Evolutionary conservation across 2,797 vertebrate species (phyloP).

Genomic region (Pangasius djambal): DNA sequence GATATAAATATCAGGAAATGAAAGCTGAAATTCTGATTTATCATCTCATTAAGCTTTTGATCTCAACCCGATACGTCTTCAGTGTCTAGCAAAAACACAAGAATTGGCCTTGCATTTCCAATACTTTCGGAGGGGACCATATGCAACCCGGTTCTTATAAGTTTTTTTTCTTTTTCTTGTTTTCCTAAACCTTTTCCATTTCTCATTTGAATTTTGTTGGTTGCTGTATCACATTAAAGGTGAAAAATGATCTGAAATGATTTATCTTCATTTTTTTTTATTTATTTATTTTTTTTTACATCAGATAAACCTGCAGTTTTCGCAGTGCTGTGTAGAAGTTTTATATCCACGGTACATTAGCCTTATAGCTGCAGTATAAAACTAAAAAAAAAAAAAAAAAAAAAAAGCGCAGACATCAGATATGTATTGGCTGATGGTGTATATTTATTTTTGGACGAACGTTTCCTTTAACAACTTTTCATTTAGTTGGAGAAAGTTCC

Average conservation of each 20-base stretch:
- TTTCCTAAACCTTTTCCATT: background rate
- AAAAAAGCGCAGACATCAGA: background rate
- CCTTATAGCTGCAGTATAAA: background rate
- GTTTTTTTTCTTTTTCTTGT: background rate
- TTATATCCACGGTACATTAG: background rate
- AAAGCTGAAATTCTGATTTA: background rate
- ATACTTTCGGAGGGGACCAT: background rate
- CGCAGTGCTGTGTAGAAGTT: background rate
- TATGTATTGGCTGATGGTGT: background rate
- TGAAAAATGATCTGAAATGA: background rate
- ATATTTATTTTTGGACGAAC: constrained; percentile 2
- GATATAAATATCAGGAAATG: background rate
- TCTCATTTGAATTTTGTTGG: background rate
- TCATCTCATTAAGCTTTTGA: background rate
- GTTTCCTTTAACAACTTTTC: constrained; percentile 1
- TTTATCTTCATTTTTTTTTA: background rate
- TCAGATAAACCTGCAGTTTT: background rate
- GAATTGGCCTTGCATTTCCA: background rate
- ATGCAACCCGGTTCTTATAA: background rate
- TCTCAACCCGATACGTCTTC: background rate
- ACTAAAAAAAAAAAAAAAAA: background rate
- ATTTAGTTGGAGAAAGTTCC: background rate
- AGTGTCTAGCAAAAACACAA: background rate
- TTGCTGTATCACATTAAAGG: background rate
- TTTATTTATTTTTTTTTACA: background rate